Evolutionary conservation across 2,113 vertebrate species (phyloP), one percentile per base, ranked within the genome.

Genomic region (Prochilodus magdalenae): DNA sequence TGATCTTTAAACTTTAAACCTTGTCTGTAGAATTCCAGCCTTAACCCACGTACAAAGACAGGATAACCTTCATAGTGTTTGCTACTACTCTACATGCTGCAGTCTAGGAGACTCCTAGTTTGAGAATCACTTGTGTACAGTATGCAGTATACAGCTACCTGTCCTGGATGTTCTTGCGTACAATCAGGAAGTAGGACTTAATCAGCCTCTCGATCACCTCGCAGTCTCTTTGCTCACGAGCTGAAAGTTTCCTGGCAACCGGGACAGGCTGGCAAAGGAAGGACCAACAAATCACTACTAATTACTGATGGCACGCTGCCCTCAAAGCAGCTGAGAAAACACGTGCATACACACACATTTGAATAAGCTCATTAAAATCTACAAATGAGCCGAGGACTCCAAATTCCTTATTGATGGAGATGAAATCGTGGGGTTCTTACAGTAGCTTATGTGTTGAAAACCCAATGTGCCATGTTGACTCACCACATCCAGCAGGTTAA

Each of bases 131-230:
- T 53, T 53, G 16, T 7, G 53, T 22, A 5, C 16, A 22, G 18
- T 66, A 22, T 14, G 24, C 13, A 55, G 53, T 10, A 29, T 51
- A 29, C 8, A 6, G 11, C 44, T 44, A 97, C 98, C 97, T 99
- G 94, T 99, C 98, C 89, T 99, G 98, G 88, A 99, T 99, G 87
- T 99, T 99, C 91, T 99, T 99, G 85, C 98, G 95, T 74, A 99
- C 98, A 81, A 99, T 99, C 57, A 99, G 95, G 88, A 99, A 99
- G 81, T 99, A 99, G 0, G 98, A 99, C 82, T 99, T 99, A 87
- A 99, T 99, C 81, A 99, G 96, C 87, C 97, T 94, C 89, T 99
- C 98, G 15, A 99, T 99, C 88, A 99, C 97, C 90, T 99, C 98
- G 80, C 98, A 99, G 85, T 99, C 98, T 86, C 98, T 93, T 87